A percentile compares a stretch with the other conserved stretches of the same genome.
These are phyloP conservation scores for Polylopha cassiicola DNA, from an alignment of 2,888 invertebrate genomes.

Conservation along the genomic window DNA sequence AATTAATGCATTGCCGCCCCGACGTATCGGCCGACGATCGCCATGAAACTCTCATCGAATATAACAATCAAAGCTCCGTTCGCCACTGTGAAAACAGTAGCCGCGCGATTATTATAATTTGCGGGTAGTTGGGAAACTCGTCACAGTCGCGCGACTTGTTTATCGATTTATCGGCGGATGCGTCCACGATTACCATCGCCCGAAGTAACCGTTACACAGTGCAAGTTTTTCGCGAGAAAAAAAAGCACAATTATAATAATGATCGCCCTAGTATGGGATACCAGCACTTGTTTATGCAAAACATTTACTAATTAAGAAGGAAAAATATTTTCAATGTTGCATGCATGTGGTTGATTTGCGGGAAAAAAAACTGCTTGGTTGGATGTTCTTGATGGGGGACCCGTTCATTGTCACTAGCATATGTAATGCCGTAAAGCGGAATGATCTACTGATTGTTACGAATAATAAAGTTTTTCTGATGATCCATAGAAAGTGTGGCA, in stretches of 20 bases:
- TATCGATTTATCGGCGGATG: slow-evolving; percentile 72
- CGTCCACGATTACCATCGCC: slow-evolving; percentile 62
- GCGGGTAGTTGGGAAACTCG: slow-evolving; percentile 60
- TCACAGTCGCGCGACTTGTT: slow-evolving; percentile 64
- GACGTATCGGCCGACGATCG: slow-evolving; percentile 66
- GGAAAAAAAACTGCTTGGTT: slow-evolving; percentile 46
- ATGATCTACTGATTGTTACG: slow-evolving; percentile 43
- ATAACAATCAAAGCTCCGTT: slow-evolving; percentile 55
- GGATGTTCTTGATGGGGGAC: slow-evolving; percentile 37
- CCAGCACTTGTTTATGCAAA: slow-evolving; percentile 68
- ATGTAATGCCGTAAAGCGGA: slow-evolving; percentile 44
- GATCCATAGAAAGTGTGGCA: slow-evolving; percentile 27
- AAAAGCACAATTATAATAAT: slow-evolving; percentile 71
- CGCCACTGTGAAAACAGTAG: slow-evolving; percentile 54
- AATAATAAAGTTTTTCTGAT: slow-evolving; percentile 19
- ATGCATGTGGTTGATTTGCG: slow-evolving; percentile 49
- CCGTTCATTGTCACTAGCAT: slow-evolving; percentile 55
- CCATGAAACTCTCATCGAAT: slow-evolving; percentile 52
- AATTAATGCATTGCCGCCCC: slow-evolving; percentile 59
- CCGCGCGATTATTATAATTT: slow-evolving; percentile 54
- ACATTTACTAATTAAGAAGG: slow-evolving; percentile 67
- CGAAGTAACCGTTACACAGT: slow-evolving; percentile 57
- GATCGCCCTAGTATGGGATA: slow-evolving; percentile 69
- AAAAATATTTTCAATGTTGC: slow-evolving; percentile 63
- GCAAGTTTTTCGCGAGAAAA: slow-evolving; percentile 67